These are phyloP conservation scores for Acrobeloides nanus DNA, from an alignment of 2,888 invertebrate genomes.

Conservation along the genomic window DNA sequence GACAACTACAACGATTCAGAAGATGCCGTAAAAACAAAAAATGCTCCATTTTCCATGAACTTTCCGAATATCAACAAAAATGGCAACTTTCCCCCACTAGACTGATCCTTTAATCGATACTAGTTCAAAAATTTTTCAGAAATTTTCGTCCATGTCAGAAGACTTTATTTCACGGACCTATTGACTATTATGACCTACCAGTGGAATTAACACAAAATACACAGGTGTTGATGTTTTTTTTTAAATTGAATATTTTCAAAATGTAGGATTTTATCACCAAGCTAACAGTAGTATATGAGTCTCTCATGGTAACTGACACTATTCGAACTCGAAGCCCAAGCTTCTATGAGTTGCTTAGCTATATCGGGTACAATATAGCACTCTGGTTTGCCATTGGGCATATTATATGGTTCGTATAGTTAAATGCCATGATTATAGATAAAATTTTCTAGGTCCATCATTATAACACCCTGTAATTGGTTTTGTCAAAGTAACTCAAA, in stretches of 20 bases:
- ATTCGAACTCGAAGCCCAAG: constrained; percentile 28
- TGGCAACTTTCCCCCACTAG: no score
- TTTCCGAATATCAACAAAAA: no score
- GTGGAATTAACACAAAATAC: constrained; percentile 29
- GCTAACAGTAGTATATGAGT: constrained; percentile 33
- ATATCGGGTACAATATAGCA: constrained; percentile 43
- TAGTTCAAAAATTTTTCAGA: constrained; percentile 12
- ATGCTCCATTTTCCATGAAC: no score
- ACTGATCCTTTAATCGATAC: no score
- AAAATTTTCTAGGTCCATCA: no score
- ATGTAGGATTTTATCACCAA: constrained; percentile 42
- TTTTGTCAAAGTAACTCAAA: no score
- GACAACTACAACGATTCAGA: no score
- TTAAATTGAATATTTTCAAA: constrained; percentile 5
- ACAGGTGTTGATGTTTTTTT: no score
- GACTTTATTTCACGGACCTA: constrained; percentile 27
- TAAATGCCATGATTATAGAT: no score
- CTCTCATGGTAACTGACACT: constrained; percentile 33
- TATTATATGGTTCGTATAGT: constrained; percentile 47
- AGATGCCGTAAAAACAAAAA: no score
- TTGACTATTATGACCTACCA: constrained; percentile 31
- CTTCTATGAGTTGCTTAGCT: constrained; percentile 36
- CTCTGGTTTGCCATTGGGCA: constrained; percentile 45
- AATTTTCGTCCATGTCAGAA: constrained; percentile 32
- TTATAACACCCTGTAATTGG: no score